These are phyloP conservation scores for Zootermopsis nevadensis DNA, from an alignment of 2,888 invertebrate genomes.

Conservation along the genomic window DNA sequence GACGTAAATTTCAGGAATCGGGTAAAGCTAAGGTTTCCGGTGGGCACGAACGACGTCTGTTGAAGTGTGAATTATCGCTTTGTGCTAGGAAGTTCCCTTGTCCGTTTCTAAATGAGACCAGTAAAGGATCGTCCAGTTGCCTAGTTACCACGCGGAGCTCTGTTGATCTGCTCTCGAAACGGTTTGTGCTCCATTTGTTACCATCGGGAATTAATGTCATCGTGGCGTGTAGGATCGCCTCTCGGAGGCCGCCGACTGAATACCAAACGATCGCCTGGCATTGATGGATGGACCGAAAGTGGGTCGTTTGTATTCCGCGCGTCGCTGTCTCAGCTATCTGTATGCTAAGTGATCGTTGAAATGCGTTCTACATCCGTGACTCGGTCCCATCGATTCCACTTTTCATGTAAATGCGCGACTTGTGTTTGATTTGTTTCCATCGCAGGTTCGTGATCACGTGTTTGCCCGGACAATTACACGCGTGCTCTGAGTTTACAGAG, in stretches of 20 bases:
- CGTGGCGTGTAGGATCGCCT: constrained; percentile 23
- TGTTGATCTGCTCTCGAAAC: background rate
- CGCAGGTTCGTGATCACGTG: background rate
- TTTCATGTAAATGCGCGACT: background rate
- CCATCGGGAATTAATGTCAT: constrained; percentile 28
- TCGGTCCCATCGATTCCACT: background rate
- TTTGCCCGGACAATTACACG: background rate
- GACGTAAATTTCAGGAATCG: too few species aligned
- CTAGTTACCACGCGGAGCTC: background rate
- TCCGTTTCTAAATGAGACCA: too few species aligned
- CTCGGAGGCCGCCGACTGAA: background rate
- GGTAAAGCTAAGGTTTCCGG: too few species aligned
- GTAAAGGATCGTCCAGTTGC: too few species aligned
- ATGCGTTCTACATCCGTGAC: constrained; percentile 23
- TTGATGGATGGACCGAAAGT: constrained; percentile 21
- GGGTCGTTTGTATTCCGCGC: constrained; percentile 28
- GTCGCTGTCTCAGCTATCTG: background rate
- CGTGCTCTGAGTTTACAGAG: too few species aligned
- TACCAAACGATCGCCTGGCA: background rate
- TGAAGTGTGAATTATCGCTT: too few species aligned
- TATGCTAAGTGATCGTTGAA: background rate
- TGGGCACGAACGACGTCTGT: too few species aligned
- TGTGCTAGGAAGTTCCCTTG: too few species aligned
- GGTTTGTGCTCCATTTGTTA: background rate
- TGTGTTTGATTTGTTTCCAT: background rate